Conservation (phyloP, 2,888 invertebrate genomes). For the Mamestra brassicae region DNA sequence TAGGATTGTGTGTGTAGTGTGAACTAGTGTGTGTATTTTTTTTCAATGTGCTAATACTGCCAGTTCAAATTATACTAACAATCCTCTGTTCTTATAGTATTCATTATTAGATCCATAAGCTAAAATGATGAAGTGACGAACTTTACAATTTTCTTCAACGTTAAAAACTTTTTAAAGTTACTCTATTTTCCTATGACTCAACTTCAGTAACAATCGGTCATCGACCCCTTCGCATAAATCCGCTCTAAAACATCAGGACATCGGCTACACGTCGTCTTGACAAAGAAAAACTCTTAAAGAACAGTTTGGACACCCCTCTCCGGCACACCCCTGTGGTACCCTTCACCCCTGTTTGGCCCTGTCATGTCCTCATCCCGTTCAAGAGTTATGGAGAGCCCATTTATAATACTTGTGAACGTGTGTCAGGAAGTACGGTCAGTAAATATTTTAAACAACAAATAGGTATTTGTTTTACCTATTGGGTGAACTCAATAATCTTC, state of each 20-base stretch:
- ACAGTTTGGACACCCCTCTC: slow-evolving; percentile 51
- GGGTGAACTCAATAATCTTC: no score
- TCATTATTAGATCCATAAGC: no score
- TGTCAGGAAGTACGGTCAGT: slow-evolving; percentile 19
- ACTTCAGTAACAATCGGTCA: slow-evolving; percentile 40
- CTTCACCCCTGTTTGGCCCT: slow-evolving; percentile 30
- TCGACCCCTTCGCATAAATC: slow-evolving; percentile 48
- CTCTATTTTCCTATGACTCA: slow-evolving; percentile 16
- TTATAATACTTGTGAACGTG: slow-evolving; percentile 35
- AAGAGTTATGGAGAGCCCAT: slow-evolving; percentile 38
- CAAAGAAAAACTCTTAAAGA: slow-evolving; percentile 73
- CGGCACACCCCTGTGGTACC: background rate
- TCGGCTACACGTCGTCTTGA: slow-evolving; percentile 64
- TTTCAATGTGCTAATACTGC: no score
- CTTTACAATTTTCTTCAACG: no score
- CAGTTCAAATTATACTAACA: no score
- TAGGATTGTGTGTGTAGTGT: no score
- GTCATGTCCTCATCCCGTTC: slow-evolving; percentile 55
- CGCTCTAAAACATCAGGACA: slow-evolving; percentile 61
- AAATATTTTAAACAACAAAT: background rate
- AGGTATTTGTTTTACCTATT: background rate
- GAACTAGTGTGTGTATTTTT: no score
- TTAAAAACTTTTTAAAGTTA: background rate
- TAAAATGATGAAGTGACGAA: no score
- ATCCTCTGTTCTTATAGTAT: no score